A percentile compares a stretch with the other conserved stretches of the same genome.
These are phyloP conservation scores for Chunga burmeisteri DNA, from an alignment of 2,113 vertebrate species.

Conservation along the genomic window DNA sequence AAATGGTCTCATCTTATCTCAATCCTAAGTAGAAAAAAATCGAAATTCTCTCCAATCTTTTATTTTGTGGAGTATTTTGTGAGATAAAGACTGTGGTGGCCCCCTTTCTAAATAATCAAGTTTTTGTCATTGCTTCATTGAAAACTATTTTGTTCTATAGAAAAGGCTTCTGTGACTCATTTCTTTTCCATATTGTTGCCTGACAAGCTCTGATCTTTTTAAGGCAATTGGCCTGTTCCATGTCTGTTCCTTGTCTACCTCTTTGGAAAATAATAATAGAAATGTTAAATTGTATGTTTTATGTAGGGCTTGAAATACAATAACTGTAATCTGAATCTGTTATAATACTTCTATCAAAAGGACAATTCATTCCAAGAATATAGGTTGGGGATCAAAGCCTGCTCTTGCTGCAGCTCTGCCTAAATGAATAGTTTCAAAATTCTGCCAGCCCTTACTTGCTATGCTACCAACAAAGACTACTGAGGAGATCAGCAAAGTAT, in stretches of 20 bases:
- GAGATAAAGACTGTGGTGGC: neutral
- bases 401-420: neutral
- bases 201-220: neutral
- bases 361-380: neutral
- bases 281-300: neutral
- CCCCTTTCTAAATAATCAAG: neutral
- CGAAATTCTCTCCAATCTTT: neutral
- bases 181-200: neutral
- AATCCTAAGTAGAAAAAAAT: neutral
- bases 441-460: neutral
- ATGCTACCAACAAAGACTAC: neutral
- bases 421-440: neutral
- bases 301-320: neutral
- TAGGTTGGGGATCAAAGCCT: neutral
- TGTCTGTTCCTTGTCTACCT: neutral
- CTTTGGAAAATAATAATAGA: neutral
- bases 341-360: neutral
- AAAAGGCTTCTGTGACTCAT: neutral
- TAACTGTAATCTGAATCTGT: neutral
- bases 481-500: neutral
- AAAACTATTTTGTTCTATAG: neutral
- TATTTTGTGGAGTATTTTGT: neutral
- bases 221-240: neutral
- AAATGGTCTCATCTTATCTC: neutral
- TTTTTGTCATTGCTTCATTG: neutral